Conservation (phyloP, 2,797 vertebrate species). For the Microcaecilia unicolor region DNA sequence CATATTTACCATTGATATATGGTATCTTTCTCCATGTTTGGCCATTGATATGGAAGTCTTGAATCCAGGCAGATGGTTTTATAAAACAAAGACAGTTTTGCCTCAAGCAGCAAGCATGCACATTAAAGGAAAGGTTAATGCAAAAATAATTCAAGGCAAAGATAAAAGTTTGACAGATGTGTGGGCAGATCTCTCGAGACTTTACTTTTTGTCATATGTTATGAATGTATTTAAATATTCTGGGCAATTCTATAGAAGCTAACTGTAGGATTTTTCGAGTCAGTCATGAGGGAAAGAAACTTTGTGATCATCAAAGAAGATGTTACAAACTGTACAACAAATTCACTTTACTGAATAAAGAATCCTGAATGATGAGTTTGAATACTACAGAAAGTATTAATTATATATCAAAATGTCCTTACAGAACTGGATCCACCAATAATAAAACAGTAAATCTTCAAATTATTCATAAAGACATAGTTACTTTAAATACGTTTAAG, state of each 20-base stretch:
- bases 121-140: slow-evolving; percentile 44
- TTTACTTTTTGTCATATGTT: slow-evolving; percentile 2
- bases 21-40: slow-evolving; percentile 19
- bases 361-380: neutral
- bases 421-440: too few species aligned
- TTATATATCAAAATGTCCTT: too few species aligned
- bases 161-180: slow-evolving; percentile 36
- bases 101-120: slow-evolving; percentile 30
- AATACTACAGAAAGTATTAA: too few species aligned
- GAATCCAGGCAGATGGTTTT: slow-evolving; percentile 38
- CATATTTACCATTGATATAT: neutral
- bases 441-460: too few species aligned
- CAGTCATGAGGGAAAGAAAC: slow-evolving; percentile 4
- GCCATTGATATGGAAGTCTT: slow-evolving; percentile 29
- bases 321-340: too few species aligned
- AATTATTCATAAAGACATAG: too few species aligned
- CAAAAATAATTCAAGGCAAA: slow-evolving; percentile 42
- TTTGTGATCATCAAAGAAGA: slow-evolving; percentile 25
- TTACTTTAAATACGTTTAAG: too few species aligned
- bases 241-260: slow-evolving; percentile 2
- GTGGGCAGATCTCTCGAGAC: neutral
- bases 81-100: slow-evolving; percentile 32
- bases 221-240: slow-evolving; percentile 13
- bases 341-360: slow-evolving; percentile 2
- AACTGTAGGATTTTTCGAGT: slow-evolving; percentile 20